Base-by-base conservation (phyloP, 2,888 invertebrate species). In the Therioaphis trifolii region DNA sequence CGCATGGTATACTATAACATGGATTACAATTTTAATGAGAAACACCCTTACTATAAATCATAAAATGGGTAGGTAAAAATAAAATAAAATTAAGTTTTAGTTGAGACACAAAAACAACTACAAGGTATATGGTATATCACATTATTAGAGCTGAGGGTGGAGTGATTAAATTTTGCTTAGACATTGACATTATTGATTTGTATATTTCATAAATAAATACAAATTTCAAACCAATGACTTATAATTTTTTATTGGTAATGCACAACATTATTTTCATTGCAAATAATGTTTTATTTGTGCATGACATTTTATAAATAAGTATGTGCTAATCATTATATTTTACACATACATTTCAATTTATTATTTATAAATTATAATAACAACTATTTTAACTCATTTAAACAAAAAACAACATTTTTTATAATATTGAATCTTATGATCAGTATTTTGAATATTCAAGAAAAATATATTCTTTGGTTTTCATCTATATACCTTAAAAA, bases 281-380 rank as follows among this genome's bases (percentile, higher is more conserved):
- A 61, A 75, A n/a, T 43, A 43, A 43, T 40, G 35, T 15, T 15
- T 55, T 35, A n/a, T 49, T 27, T 74, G 3, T 72, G n/a, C 3
- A 15, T 55, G n/a, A 15, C 15, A 55, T 35, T 55, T 11, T 27
- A 75, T 40, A 75, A 74, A 35, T 21, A 46, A 63, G 7, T 0
- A 3, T 40, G 40, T 24, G 52, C 7, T 24, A 66, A 52, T 55
- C 68, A 68, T 52, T 78, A 21, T 55, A 68, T n/a, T 55, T 40
- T 12, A 55, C 27, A 18, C 18, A 11, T 55, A 52, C 68, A 68
- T 52, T 27, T 15, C 27, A 43, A 35, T n/a, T 69, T 52, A 24
- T 49, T 46, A 76, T 29, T 76, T 3, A 35, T 35, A 35, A 35
- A 63, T 18, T 12, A 74, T 40, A n/a, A 58, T 35, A 77, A 77